Evolutionary conservation across 2,113 vertebrate genomes (phyloP).

Genomic region (Calidris pygmaea): DNA sequence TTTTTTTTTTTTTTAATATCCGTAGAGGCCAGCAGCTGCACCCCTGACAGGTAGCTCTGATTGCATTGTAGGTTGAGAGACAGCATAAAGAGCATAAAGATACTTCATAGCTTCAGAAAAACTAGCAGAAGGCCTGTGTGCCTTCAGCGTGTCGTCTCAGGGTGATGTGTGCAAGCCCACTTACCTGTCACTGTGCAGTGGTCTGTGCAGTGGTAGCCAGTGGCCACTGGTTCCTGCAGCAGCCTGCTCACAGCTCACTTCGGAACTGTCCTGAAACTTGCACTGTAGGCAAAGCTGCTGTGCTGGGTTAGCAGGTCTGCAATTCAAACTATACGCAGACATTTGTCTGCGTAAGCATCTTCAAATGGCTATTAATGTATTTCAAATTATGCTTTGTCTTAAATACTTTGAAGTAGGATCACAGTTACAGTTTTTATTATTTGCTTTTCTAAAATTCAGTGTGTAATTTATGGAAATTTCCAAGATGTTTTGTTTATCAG

Average conservation of each 20-base stretch:
- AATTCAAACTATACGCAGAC: background rate
- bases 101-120: background rate
- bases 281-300: background rate
- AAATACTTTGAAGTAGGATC: background rate
- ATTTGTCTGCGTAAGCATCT: background rate
- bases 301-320: background rate
- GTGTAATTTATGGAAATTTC: background rate
- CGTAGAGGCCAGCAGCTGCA: background rate
- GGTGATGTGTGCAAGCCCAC: background rate
- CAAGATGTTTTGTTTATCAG: background rate
- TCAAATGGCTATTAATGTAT: background rate
- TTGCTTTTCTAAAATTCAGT: background rate
- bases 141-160: fast-evolving
- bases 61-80: background rate
- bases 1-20: background rate
- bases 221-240: fast-evolving
- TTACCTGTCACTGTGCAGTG: background rate
- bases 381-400: background rate
- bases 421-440: background rate
- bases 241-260: background rate
- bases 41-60: background rate
- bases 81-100: background rate
- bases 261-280: fast-evolving
- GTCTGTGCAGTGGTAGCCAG: fast-evolving
- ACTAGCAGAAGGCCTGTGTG: background rate